Percentiles rank a stretch among this genome's conserved stretches.
Conservation (phyloP, 2,113 vertebrate genomes). For the Morone chrysops region DNA sequence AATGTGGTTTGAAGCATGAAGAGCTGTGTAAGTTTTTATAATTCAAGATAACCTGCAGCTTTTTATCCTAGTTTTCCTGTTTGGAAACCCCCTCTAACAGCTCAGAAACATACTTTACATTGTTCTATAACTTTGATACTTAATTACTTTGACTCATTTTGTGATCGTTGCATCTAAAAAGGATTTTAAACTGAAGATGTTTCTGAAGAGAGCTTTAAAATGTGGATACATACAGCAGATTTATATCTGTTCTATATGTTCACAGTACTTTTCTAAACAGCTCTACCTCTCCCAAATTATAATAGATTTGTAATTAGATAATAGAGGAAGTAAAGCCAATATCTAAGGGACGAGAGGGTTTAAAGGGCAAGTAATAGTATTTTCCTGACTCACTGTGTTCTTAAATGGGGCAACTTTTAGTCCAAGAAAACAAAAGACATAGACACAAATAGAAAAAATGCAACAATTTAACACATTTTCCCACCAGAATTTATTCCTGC, state of each 20-base stretch:
- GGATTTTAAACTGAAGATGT: not conserved
- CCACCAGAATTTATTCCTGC: not conserved
- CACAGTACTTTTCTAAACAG: not conserved
- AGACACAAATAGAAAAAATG: not conserved
- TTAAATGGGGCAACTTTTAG: not conserved
- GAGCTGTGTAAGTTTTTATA: not conserved
- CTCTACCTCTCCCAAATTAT: too few relatives aligned
- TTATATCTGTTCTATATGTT: not conserved
- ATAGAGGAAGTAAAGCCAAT: not conserved
- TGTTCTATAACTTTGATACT: not conserved
- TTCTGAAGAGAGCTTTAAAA: not conserved
- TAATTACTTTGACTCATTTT: not conserved
- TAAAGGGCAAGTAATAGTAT: not conserved
- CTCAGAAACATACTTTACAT: not conserved
- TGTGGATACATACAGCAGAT: not conserved
- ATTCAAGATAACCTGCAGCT: not conserved
- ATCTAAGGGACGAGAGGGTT: too few relatives aligned
- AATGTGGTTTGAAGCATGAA: not conserved
- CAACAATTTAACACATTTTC: too few relatives aligned
- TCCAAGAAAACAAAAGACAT: not conserved
- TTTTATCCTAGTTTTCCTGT: not conserved
- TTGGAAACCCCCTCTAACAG: not conserved
- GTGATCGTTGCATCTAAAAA: not conserved
- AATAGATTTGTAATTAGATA: too few relatives aligned
- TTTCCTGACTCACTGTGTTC: not conserved